Conservation (phyloP, 2,113 vertebrate species). For the Odontophorus gujanensis region DNA sequence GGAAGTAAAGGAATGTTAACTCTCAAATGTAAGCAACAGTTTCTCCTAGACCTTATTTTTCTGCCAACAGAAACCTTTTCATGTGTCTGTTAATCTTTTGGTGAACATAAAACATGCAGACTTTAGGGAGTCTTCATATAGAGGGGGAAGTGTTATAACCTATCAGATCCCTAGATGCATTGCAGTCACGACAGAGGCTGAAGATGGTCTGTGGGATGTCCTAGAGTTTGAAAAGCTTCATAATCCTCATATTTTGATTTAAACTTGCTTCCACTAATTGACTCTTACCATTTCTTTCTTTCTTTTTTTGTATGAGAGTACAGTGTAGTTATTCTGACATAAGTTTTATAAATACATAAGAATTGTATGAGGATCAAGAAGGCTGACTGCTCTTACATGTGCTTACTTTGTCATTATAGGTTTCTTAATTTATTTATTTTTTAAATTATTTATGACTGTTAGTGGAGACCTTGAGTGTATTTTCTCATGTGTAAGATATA, state of each 20-base stretch:
- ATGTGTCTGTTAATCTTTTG: neutral
- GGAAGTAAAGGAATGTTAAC: neutral
- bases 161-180: neutral
- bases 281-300: fast-evolving
- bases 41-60: neutral
- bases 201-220: neutral
- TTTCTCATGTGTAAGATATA: fast-evolving
- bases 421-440: fast-evolving
- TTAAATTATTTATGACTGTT: neutral
- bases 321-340: neutral
- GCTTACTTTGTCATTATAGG: neutral
- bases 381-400: neutral
- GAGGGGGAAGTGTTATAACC: neutral
- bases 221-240: neutral
- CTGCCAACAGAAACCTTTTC: neutral
- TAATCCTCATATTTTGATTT: neutral
- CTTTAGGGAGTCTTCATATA: neutral
- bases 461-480: neutral
- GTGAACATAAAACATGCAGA: neutral
- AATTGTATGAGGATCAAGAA: neutral
- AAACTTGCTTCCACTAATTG: neutral
- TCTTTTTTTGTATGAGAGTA: neutral
- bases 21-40: neutral
- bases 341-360: neutral
- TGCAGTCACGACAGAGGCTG: neutral